phyloP scores from a whole-genome alignment of 1,140 invertebrate species.

The Helicorthomorpha holstii region DNA sequence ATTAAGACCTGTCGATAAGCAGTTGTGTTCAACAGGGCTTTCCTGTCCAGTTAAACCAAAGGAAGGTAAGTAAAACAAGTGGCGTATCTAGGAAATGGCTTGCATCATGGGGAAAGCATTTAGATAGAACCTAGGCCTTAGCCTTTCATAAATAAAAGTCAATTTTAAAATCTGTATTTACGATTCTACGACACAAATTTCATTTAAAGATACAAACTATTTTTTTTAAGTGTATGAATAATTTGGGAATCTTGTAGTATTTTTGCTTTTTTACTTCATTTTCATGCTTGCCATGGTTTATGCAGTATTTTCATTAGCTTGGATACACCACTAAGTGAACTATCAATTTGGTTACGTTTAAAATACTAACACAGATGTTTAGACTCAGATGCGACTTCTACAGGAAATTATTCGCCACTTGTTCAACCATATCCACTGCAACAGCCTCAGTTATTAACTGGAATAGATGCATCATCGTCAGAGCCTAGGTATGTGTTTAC shows the following conservation, averaged over 20 bases:
- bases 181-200: too few species aligned
- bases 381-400: neutral
- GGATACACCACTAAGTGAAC: neutral
- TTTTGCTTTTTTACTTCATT: neutral
- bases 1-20: conserved; percentile 37
- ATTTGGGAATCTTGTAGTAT: neutral
- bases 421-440: conserved; percentile 48
- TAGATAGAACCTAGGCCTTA: neutral
- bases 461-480: conserved; percentile 44
- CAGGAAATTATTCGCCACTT: conserved; percentile 28
- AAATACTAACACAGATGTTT: too few species aligned
- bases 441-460: conserved; percentile 23
- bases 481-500: conserved; percentile 46
- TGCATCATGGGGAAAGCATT: neutral
- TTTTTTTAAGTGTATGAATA: neutral
- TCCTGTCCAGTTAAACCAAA: conserved; percentile 29
- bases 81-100: neutral
- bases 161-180: neutral
- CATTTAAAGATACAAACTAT: too few species aligned
- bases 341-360: too few species aligned
- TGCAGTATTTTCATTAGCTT: neutral
- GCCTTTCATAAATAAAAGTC: neutral
- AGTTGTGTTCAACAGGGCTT: conserved; percentile 46
- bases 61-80: neutral
- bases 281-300: neutral